Evolutionary conservation across 2,888 invertebrate species (phyloP).

Genomic region (Orthosia gracilis): DNA sequence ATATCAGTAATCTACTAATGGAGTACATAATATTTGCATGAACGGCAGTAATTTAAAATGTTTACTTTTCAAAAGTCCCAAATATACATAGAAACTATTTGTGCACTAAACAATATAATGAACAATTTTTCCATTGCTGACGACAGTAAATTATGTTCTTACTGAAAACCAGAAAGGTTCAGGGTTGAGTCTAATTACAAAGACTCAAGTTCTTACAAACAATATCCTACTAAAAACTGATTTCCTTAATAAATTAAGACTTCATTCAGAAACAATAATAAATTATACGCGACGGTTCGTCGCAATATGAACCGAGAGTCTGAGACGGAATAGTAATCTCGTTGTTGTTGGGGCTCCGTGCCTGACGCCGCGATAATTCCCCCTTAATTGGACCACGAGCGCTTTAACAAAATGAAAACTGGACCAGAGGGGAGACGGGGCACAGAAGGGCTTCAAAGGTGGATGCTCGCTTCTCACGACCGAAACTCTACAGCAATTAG

Average conservation of each 20-base stretch:
- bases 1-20: too few relatives aligned
- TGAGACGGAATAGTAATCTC: slow-evolving; percentile 60
- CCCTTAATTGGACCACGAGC: slow-evolving; percentile 63
- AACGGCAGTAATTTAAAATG: too few relatives aligned
- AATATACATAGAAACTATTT: too few relatives aligned
- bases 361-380: slow-evolving; percentile 63
- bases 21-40: too few relatives aligned
- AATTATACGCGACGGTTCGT: slow-evolving; percentile 47
- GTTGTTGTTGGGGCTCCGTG: slow-evolving; percentile 48
- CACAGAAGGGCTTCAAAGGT: slow-evolving; percentile 33
- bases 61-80: too few relatives aligned
- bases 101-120: too few relatives aligned
- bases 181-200: background rate
- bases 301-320: slow-evolving; percentile 38
- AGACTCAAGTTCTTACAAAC: slow-evolving; percentile 17
- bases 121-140: too few relatives aligned
- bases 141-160: background rate
- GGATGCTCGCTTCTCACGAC: slow-evolving; percentile 67
- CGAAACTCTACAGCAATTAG: slow-evolving; percentile 74
- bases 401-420: slow-evolving; percentile 71
- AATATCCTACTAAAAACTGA: slow-evolving; percentile 23
- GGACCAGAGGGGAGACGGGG: slow-evolving; percentile 34
- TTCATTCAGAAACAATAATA: slow-evolving; percentile 51
- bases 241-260: slow-evolving; percentile 45
- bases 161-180: too few relatives aligned